phyloP scores from a whole-genome alignment of 2,888 invertebrate genomes.

The Ferrisia virgata region DNA sequence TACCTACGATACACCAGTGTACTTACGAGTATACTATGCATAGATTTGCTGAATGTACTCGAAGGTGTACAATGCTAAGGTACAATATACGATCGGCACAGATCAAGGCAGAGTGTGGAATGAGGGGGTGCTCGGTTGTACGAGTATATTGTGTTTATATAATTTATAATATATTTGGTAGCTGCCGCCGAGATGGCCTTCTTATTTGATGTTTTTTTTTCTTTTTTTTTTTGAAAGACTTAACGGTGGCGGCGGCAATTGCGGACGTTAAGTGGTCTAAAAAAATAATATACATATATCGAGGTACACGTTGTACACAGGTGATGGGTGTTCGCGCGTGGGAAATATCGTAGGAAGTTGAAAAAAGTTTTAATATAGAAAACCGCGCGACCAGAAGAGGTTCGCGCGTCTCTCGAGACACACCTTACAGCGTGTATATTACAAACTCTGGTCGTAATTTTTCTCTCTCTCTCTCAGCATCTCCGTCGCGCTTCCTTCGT shows the following conservation, averaged over 20 bases:
- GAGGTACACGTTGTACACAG: neutral
- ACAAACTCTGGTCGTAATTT: neutral
- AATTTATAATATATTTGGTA: neutral
- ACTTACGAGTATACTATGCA: neutral
- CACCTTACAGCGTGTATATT: neutral
- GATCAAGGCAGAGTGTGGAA: too few species aligned
- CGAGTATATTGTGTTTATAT: neutral
- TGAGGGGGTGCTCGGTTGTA: neutral
- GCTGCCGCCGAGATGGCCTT: neutral
- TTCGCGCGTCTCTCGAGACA: neutral
- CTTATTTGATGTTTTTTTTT: neutral
- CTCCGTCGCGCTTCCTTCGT: too few species aligned
- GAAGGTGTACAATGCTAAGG: neutral
- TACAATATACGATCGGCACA: neutral
- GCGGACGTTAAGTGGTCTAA: neutral
- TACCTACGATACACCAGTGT: neutral
- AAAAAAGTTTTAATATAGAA: neutral
- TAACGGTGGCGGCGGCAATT: neutral
- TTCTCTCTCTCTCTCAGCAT: too few species aligned
- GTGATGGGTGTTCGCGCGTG: conserved; percentile 23
- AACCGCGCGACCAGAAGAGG: neutral
- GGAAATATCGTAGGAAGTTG: conserved; percentile 17
- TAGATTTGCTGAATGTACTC: neutral
- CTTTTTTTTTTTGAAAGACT: neutral
- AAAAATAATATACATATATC: too few species aligned